A percentile compares a stretch with the other conserved stretches of the same genome.
These are phyloP conservation scores for Aleiodes testaceus DNA, from an alignment of 2,888 invertebrate genomes.

Conservation along the genomic window DNA sequence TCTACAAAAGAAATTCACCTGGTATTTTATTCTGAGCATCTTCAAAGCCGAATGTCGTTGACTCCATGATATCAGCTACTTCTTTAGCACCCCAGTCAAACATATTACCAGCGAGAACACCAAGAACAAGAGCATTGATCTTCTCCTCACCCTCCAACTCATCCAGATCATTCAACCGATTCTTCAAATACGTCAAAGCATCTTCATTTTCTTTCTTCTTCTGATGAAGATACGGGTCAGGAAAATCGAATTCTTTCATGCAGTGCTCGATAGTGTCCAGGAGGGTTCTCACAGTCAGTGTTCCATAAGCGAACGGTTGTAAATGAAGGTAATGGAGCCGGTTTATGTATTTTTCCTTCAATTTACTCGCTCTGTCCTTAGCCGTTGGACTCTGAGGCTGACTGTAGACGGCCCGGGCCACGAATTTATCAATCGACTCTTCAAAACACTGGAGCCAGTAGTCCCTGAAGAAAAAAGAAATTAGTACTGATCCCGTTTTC, in stretches of 20 bases:
- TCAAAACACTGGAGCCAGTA: constrained; percentile 96
- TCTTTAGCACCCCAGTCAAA: constrained; percentile 99
- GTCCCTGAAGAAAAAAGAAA: constrained; percentile 68
- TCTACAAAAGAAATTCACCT: constrained; percentile 66
- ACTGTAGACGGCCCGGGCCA: constrained; percentile 86
- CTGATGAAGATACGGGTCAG: constrained; percentile 88
- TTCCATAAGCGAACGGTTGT: constrained; percentile 87
- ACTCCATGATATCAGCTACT: constrained; percentile 87
- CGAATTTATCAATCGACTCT: constrained; percentile 88
- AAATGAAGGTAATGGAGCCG: constrained; percentile 83
- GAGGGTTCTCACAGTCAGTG: constrained; percentile 90
- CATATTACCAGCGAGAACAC: constrained; percentile 88
- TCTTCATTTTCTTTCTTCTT: constrained; percentile 90
- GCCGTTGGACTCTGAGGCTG: constrained; percentile 85
- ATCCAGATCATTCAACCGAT: constrained; percentile 82
- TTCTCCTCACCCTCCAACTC: constrained; percentile 74
- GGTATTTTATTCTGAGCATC: constrained; percentile 90
- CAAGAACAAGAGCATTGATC: constrained; percentile 74
- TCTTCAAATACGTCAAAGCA: constrained; percentile 82
- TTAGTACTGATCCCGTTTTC: constrained; percentile 5
- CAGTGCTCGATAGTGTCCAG: constrained; percentile 94
- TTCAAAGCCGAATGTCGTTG: constrained; percentile 83
- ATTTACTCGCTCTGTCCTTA: constrained; percentile 84
- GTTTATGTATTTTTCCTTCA: constrained; percentile 87
- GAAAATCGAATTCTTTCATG: constrained; percentile 91